These are phyloP conservation scores for Balaeniceps rex DNA, from an alignment of 2,113 vertebrate genomes.

Conservation along the genomic window DNA sequence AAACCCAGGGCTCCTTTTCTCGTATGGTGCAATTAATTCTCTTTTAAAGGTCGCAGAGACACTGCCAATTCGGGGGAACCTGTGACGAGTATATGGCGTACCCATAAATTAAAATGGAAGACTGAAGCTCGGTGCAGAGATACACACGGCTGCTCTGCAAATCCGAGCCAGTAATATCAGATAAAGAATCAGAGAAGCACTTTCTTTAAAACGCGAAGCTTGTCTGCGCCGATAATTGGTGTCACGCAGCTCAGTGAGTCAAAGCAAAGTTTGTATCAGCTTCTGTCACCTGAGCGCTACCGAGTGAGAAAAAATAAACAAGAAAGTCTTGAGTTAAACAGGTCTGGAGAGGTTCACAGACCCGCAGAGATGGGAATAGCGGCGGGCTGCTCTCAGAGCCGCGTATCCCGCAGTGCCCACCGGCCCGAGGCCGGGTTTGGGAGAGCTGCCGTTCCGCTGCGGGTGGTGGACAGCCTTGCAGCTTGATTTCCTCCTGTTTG, in stretches of 20 bases:
- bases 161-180: not conserved
- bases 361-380: not conserved
- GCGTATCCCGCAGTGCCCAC: not conserved
- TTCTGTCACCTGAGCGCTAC: not conserved
- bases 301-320: not conserved
- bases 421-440: too few relatives aligned
- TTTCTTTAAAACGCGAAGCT: not conserved
- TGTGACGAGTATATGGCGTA: not conserved
- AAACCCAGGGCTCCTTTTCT: not conserved
- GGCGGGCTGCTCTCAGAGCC: not conserved
- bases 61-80: not conserved
- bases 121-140: not conserved
- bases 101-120: not conserved
- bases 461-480: fast-evolving
- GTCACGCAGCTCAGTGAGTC: not conserved
- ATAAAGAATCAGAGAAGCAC: not conserved
- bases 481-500: not conserved
- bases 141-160: not conserved
- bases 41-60: not conserved
- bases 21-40: not conserved
- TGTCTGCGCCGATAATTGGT: not conserved
- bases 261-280: not conserved
- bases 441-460: too few relatives aligned
- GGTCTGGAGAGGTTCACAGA: not conserved
- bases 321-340: not conserved